Base-by-base conservation (phyloP, 92 coral and sea anemone genomes). In the Muricea muricata region DNA sequence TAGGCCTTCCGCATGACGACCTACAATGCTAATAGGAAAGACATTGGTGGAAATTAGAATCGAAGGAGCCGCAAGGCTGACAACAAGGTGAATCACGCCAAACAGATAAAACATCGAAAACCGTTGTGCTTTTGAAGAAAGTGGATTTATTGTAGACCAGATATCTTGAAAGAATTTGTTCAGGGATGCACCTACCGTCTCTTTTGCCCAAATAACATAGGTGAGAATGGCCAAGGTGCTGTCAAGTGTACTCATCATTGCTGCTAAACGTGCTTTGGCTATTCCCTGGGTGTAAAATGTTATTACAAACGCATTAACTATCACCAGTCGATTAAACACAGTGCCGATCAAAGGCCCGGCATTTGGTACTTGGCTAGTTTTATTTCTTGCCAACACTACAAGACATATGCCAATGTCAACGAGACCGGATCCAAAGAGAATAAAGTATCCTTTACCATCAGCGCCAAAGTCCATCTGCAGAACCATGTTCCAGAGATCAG, bases 401-500 rank as follows among this genome's bases (percentile, higher is more conserved):
- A n/a, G n/a, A n/a, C n/a, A n/a, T n/a, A n/a, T n/a, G n/a, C n/a
- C n/a, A n/a, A n/a, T n/a, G n/a, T n/a, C n/a, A n/a, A n/a, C n/a
- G n/a, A n/a, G n/a, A n/a, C n/a, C n/a, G n/a, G n/a, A n/a, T n/a
- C n/a, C n/a, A n/a, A n/a, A n/a, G n/a, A n/a, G n/a, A n/a, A n/a
- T n/a, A n/a, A n/a, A n/a, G n/a, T n/a, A n/a, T n/a, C 55, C 90
- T 17, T 26, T 34, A 30, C 39, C 86, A 30, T 79, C 50, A 35
- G 61, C 66, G 40, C 54, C 57, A 17, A 80, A 32, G 8, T 85
- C 42, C 65, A 85, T 66, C 58, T 47, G 29, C 46, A 72, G 40
- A 6, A 89, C 26, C 7, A 60, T 72, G 71, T 73, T 56, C 68
- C 67, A 34, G 67, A 85, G 60, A 79, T n/a, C n/a, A n/a, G n/a